Base-by-base conservation (phyloP, 2,113 vertebrate genomes). In the Gymnogyps californianus region DNA sequence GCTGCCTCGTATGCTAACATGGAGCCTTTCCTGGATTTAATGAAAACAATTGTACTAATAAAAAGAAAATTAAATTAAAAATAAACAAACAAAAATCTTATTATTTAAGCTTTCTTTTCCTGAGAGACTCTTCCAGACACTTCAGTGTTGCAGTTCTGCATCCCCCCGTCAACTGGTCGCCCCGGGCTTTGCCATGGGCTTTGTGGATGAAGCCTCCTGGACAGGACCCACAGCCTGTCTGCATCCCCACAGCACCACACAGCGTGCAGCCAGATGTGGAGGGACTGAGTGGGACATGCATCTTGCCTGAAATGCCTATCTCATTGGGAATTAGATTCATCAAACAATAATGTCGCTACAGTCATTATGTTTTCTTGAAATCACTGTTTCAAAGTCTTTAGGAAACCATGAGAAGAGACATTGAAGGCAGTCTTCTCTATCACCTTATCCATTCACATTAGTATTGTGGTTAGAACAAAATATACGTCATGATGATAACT, bases 1-100 rank as follows among this genome's bases (percentile, higher is more conserved):
- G 46, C n/a, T 4, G 4, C 40, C 49, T 57, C 2, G 11, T 10
- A 71, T 0, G 0, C 10, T 46, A 59, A 24, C 34, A 42, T 0
- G 17, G 28, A 67, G 38, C 31, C 38, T 40, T 72, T 47, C 65
- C 52, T 47, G 46, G 46, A 66, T 42, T 49, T 42, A 49, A 54
- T 24, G 9, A 49, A 49, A 84, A 29, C 13, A 38, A n/a, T 5
- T 49, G 34, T 62, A 49, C 6, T 36, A 49, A 29, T 21, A 32
- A 31, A 44, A 83, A 62, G 9, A 18, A 47, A 34, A 26, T 2
- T 5, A 26, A 54, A n/a, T 32, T n/a, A 34, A 51, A 76, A 29
- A 19, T 13, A 90, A 89, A 26, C 0, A 64, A 67, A 19, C 5
- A 54, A 65, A 52, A 34, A 20, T 16, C 16, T 40, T 52, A 26